Evolutionary conservation across 2,797 vertebrate species (phyloP).

Genomic region (Melanotaenia parkinsoni): DNA sequence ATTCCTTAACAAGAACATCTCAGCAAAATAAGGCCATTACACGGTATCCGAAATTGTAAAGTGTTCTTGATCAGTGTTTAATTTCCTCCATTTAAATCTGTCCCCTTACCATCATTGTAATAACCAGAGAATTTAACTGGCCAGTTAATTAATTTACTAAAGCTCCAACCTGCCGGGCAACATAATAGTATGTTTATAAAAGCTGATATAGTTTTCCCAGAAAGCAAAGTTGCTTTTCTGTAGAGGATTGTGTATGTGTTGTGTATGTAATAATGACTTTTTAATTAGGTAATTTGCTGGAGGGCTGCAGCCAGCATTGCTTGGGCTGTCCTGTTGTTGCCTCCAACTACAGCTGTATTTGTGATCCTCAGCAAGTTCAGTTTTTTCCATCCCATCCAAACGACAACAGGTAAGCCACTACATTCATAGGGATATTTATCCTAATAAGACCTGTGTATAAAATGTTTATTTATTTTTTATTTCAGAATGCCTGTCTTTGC

Average conservation of each 20-base stretch:
- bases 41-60: neutral
- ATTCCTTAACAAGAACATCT: neutral
- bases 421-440: neutral
- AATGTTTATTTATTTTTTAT: slow-evolving; percentile 2
- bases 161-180: neutral
- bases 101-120: neutral
- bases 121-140: neutral
- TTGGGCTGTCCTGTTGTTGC: slow-evolving; percentile 91
- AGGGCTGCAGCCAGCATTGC: slow-evolving; percentile 87
- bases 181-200: neutral
- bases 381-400: slow-evolving; percentile 88
- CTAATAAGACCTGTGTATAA: neutral
- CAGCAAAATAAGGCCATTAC: neutral
- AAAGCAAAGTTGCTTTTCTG: neutral
- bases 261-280: neutral
- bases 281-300: slow-evolving; percentile 90
- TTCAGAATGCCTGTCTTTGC: slow-evolving; percentile 86
- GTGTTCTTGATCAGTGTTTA: neutral
- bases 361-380: slow-evolving; percentile 86
- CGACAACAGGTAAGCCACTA: slow-evolving; percentile 84
- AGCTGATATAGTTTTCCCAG: neutral
- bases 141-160: neutral
- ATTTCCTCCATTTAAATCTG: neutral
- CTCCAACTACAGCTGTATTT: slow-evolving; percentile 85
- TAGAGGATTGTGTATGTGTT: neutral